Base-by-base conservation (phyloP, 1,140 invertebrate species). In the Delia radicum region DNA sequence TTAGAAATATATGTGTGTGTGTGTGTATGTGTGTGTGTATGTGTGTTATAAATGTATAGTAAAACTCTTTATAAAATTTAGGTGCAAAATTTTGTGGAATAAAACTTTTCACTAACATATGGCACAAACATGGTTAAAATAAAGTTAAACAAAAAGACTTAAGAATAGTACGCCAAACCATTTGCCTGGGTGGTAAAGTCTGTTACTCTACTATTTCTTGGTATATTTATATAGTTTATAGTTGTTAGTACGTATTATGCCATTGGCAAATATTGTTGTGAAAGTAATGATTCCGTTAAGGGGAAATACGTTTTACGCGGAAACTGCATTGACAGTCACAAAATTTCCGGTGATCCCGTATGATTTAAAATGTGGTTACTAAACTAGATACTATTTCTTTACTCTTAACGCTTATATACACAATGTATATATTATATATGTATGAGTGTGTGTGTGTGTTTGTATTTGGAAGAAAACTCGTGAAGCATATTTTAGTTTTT, bases 291-390 rank as follows among this genome's bases (percentile, higher is more conserved):
- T 69, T 33, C 65, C 65, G 65, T 69, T 69, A 33, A 63, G 55
- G 26, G 73, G 73, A 74, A 74, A 74, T 74, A 62, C 73, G 55
- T 37, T 74, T 63, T 61, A 74, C 73, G 73, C 73, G 73, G 74
- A 75, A 67, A 75, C 74, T 75, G 74, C 74, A 75, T 75, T 75
- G 74, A 75, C 74, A 75, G 74, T 75, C 74, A 62, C 31, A 75
- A 42, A 67, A 65, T 75, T 75, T 75, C 62, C 62, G 74, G 31
- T 75, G 62, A 75, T 75, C 74, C 74, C 61, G 61, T 33, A 75
- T 75, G 74, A 75, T 75, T 75, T 75, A 75, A 61, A 75, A 75
- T 65, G 73, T 27, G 73, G 73, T 74, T 26, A 42, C 71, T 46
- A 48, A 55, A 73, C 21, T 46, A n/a, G 8, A 69, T 33, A 10